Evolutionary conservation across 1,140 invertebrate genomes (phyloP).

Genomic region (Conus ventricosus): DNA sequence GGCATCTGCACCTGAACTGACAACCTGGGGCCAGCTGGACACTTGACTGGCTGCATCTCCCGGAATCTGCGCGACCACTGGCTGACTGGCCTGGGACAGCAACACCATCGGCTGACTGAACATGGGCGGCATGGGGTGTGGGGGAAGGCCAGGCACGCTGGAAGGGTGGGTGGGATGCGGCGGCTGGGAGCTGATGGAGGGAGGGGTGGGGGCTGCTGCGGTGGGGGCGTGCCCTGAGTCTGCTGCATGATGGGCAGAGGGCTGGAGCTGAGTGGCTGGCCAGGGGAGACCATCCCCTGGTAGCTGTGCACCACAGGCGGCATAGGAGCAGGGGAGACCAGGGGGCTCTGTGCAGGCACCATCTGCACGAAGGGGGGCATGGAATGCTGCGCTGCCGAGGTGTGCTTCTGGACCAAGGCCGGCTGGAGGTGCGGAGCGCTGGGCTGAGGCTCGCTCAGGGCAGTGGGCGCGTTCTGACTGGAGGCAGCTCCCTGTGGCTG

Average conservation of each 20-base stretch:
- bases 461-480: too few relatives aligned
- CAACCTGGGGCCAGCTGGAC: background rate
- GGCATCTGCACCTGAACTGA: background rate
- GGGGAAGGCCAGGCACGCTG: background rate
- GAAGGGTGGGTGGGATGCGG: background rate
- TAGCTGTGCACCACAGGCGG: too few relatives aligned
- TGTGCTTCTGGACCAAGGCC: too few relatives aligned
- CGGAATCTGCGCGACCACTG: too few relatives aligned
- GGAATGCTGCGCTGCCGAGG: background rate
- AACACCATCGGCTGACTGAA: background rate
- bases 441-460: too few relatives aligned
- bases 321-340: background rate
- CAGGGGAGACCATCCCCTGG: background rate
- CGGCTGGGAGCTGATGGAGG: background rate
- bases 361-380: background rate
- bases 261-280: background rate
- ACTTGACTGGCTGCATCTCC: too few relatives aligned
- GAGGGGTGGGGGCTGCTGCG: background rate
- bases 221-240: too few relatives aligned
- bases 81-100: background rate
- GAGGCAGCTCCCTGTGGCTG: background rate
- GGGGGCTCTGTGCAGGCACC: background rate
- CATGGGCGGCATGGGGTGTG: background rate
- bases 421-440: too few relatives aligned
- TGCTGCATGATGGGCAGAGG: background rate